These are phyloP conservation scores for Vanacampus margaritifer DNA, from an alignment of 2,113 vertebrate genomes.

Conservation along the genomic window DNA sequence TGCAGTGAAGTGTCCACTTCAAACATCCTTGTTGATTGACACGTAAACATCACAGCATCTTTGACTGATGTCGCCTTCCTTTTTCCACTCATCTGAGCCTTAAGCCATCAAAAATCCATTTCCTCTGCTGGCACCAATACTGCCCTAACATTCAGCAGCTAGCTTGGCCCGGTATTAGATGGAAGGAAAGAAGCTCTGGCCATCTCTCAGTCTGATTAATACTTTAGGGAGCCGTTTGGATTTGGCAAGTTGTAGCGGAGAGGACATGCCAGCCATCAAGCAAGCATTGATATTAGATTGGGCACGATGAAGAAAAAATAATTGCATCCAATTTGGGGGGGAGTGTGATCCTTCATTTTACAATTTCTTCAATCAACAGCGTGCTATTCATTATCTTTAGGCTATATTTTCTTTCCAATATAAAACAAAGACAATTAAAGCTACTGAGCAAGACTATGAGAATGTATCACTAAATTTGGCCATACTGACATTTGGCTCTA, in stretches of 20 bases:
- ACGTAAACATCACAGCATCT: slow-evolving; percentile 27
- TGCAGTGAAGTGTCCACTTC: not conserved
- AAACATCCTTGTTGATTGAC: slow-evolving; percentile 12
- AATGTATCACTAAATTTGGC: not conserved
- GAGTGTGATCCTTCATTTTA: slow-evolving; percentile 1
- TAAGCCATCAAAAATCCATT: slow-evolving; percentile 29
- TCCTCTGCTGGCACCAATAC: slow-evolving; percentile 16
- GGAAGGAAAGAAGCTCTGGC: slow-evolving; percentile 20
- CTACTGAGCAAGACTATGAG: not conserved
- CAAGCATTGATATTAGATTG: slow-evolving; percentile 31
- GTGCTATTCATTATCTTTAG: not conserved
- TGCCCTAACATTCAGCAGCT: slow-evolving; percentile 28
- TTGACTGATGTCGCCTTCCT: slow-evolving; percentile 19
- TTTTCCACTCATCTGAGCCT: slow-evolving; percentile 10
- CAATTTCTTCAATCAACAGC: not conserved
- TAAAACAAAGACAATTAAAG: not conserved
- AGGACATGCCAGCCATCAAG: slow-evolving; percentile 35
- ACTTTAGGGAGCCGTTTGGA: slow-evolving; percentile 37
- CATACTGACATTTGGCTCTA: not conserved
- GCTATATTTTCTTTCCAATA: not conserved
- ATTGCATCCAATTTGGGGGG: slow-evolving; percentile 18
- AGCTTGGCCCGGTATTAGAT: slow-evolving; percentile 30
- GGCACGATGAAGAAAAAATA: slow-evolving; percentile 21
- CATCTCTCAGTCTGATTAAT: slow-evolving; percentile 50
- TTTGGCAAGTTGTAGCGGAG: slow-evolving; percentile 40